Evolutionary conservation across 2,797 vertebrate genomes (phyloP), one percentile per base, ranked within the genome.

Genomic region (Petrocephalus sullivani): DNA sequence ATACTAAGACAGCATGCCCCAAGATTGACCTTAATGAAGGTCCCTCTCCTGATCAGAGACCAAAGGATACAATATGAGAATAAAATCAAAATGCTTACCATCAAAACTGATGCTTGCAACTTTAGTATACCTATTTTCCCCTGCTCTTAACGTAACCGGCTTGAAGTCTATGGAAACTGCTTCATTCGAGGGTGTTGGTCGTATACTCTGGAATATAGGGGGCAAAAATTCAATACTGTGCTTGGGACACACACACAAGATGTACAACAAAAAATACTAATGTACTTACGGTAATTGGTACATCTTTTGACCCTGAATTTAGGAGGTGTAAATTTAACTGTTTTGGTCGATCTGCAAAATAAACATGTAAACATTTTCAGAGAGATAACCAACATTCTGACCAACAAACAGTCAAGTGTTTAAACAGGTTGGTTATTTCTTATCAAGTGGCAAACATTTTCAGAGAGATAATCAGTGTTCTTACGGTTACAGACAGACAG

Each of bases 241-340:
- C 23, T 41, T 33, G 37, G 67, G 67, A 75, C 33, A 64, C 2
- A 41, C 71, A 90, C 85, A 37, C 12, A 16, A 54, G 41, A 53
- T 9, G 46, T 2, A 19, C 67, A 71, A 88, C 23, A 23, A 23
- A 23, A 12, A 10, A 51, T 33, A 81, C 16, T 54, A 64, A 53
- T 75, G 86, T 88, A 96, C 97, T 92, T 96, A 99, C 98, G 89
- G 98, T 99, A 91, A 99, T 99, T 60, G 97, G 97, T 92, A 99
- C 98, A 92, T 99, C 98, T 97, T 99, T 99, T 94, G 96, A 92
- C 96, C 98, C 98, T 90, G 98, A 99, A 97, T 99, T 99, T 96
- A 99, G 95, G 93, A 99, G 97, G 94, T 99, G 97, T 85, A 99
- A 95, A 95, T 99, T 99, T 92, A 99, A 96, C 93, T 96, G 95